Percentiles rank a stretch among this genome's conserved stretches.
phyloP scores from a whole-genome alignment of 2,888 invertebrate genomes.

The Poecilobothrus nobilitatus region DNA sequence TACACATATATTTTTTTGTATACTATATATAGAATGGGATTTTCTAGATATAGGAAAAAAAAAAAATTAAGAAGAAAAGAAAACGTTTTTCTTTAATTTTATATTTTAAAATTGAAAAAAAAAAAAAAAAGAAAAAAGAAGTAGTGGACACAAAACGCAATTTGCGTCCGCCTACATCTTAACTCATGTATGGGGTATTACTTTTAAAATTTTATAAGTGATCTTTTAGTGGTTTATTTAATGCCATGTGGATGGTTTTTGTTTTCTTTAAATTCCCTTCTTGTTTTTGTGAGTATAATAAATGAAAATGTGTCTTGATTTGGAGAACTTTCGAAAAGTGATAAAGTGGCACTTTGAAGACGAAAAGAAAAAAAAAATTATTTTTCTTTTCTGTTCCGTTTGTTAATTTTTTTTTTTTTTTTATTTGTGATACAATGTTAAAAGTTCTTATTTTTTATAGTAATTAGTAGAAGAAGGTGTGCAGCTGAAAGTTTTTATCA shows the following conservation, averaged over 20 bases:
- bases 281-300: neutral
- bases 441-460: neutral
- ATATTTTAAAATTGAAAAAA: too few relatives aligned
- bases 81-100: too few relatives aligned
- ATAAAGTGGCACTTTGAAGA: conserved; percentile 3
- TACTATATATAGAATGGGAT: too few relatives aligned
- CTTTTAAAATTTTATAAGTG: neutral
- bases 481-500: neutral
- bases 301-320: neutral
- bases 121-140: neutral
- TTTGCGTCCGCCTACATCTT: conserved; percentile 2
- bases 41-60: too few relatives aligned
- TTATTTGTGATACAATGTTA: neutral
- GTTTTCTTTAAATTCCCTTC: too few relatives aligned
- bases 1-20: too few relatives aligned
- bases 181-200: too few relatives aligned
- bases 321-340: neutral
- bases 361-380: neutral
- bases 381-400: neutral
- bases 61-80: too few relatives aligned
- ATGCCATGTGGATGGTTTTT: neutral
- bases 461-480: neutral
- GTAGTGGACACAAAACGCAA: neutral
- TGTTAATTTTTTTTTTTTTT: neutral
- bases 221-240: neutral